Evolutionary conservation across 2,888 invertebrate genomes (phyloP).

Genomic region (Clostera curtula): DNA sequence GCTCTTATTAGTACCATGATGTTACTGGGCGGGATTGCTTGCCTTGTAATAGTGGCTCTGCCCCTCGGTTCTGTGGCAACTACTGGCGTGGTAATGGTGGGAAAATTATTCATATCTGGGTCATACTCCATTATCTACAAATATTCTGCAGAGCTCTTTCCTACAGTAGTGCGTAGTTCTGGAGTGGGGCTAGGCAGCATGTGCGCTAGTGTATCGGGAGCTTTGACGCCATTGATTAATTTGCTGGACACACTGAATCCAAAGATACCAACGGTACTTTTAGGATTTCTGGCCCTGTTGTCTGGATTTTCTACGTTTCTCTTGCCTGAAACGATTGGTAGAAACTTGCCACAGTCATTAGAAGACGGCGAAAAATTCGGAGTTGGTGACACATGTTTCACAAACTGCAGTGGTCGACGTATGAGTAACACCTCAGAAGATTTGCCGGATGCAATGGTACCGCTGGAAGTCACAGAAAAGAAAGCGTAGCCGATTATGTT

Average conservation of each 20-base stretch:
- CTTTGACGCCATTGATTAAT: constrained; percentile 85
- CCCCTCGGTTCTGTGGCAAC: constrained; percentile 77
- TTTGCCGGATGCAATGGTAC: constrained; percentile 62
- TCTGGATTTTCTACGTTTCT: constrained; percentile 84
- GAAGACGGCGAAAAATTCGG: constrained; percentile 91
- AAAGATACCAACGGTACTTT: constrained; percentile 84
- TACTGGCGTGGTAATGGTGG: constrained; percentile 82
- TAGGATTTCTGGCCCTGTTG: constrained; percentile 82
- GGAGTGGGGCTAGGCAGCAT: constrained; percentile 89
- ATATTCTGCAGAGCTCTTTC: constrained; percentile 90
- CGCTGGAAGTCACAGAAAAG: constrained; percentile 50
- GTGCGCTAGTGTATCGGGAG: constrained; percentile 88
- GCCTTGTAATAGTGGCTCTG: constrained; percentile 82
- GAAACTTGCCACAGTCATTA: constrained; percentile 87
- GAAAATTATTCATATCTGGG: constrained; percentile 88
- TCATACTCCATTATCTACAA: constrained; percentile 91
- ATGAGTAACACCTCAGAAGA: constrained; percentile 53
- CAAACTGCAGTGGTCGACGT: constrained; percentile 72
- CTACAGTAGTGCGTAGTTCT: constrained; percentile 89
- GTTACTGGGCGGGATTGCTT: constrained; percentile 85
- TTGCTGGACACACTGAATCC: constrained; percentile 86
- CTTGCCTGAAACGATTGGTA: constrained; percentile 87
- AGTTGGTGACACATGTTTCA: constrained; percentile 86
- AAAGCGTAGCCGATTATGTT: constrained; percentile 24
- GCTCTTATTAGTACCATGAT: constrained; percentile 85